Base-by-base conservation (phyloP, 2,888 invertebrate genomes). In the Cotesia congregata region DNA sequence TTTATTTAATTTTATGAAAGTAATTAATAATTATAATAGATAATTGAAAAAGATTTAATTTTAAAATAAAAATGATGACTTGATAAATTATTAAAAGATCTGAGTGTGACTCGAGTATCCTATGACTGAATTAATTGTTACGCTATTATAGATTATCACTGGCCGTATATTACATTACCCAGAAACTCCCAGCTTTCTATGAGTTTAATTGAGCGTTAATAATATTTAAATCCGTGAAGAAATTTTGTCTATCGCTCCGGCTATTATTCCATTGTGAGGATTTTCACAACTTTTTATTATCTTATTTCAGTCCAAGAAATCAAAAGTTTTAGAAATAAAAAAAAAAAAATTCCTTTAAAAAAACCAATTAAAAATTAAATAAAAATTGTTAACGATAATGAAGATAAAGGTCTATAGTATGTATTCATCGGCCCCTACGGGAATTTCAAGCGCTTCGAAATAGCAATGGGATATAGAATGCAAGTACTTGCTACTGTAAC, bases 131-230 rank as follows among this genome's bases (percentile, higher is more conserved):
- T 85, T 85, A 85, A 85, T 85, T 83, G 83, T 85, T 82, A 82
- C 81, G 82, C 81, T 81, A 81, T 85, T 83, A 83, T 81, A 76
- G 70, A 82, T 76, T 74, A 50, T 30, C 71, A 77, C 76, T 70
- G 74, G 72, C 68, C 68, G 75, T 77, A 59, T 61, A 61, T 30
- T 61, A 17, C 67, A 41, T 61, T 73, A 50, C 69, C 74, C 72
- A 67, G 75, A 74, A 64, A 80, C 75, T 78, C 80, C 75, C 70
- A 80, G 75, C 75, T 79, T 80, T 84, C 83, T 83, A 82, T 83
- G 85, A 85, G 86, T 85, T 87, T 83, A 88, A 88, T 88, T 86
- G 86, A 86, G 86, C 81, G 85, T 86, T 83, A 86, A 81, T 86
- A 87, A 87, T 86, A 85, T 86, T 85, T 80, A 82, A 83, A 85